Percentiles rank a stretch among this genome's conserved stretches.
phyloP scores from a whole-genome alignment of 2,113 vertebrate genomes.

The Trogon surrucura region DNA sequence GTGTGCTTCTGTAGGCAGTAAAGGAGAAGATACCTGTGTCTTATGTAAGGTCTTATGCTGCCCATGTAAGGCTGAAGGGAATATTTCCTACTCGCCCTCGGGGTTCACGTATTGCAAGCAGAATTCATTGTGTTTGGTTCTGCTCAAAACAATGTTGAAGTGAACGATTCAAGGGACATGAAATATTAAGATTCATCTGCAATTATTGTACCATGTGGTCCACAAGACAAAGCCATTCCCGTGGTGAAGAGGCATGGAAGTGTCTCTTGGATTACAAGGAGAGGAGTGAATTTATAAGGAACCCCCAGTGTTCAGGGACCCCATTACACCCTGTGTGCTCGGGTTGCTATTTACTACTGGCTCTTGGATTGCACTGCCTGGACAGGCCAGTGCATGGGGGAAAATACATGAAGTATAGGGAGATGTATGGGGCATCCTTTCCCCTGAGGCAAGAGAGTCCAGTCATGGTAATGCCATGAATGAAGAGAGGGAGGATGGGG shows the following conservation, averaged over 20 bases:
- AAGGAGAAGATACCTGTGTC: slow-evolving; percentile 84
- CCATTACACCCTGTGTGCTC: rapidly evolving
- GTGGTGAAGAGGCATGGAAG: background rate
- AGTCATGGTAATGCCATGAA: background rate
- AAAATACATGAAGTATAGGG: background rate
- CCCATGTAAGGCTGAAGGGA: background rate
- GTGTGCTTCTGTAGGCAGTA: slow-evolving; percentile 80
- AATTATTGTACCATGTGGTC: rapidly evolving
- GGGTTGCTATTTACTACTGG: background rate
- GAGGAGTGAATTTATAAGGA: background rate
- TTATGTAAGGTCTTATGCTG: background rate
- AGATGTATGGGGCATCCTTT: rapidly evolving
- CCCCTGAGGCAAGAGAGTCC: background rate
- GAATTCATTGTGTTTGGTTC: background rate
- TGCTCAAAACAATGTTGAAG: background rate
- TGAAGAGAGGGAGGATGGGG: background rate
- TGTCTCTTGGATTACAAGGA: background rate
- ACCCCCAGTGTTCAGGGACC: background rate
- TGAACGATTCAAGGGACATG: background rate
- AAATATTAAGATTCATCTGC: background rate
- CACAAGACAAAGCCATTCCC: rapidly evolving
- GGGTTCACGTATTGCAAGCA: rapidly evolving
- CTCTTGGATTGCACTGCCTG: background rate
- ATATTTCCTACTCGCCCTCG: rapidly evolving
- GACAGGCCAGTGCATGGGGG: rapidly evolving